These are phyloP conservation scores for Trichogramma dendrolimi DNA, from an alignment of 2,888 invertebrate genomes.

Conservation along the genomic window DNA sequence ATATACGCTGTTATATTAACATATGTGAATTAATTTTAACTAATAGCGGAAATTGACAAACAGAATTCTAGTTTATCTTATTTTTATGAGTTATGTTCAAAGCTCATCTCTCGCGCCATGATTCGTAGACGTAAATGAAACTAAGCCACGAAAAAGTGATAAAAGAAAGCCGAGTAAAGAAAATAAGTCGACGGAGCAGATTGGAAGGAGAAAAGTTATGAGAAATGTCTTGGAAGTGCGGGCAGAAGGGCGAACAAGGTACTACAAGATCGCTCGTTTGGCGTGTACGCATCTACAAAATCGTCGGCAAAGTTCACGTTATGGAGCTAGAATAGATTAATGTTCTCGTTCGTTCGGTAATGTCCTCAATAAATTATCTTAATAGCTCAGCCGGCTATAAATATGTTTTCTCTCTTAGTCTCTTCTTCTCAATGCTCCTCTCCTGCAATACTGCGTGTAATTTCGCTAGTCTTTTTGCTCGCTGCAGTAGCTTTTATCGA, in stretches of 20 bases:
- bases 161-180: not conserved
- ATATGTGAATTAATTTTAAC: too few species aligned
- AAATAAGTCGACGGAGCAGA: not conserved
- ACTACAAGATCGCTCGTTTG: constrained; percentile 43
- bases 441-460: too few species aligned
- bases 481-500: constrained; percentile 9
- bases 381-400: constrained; percentile 49
- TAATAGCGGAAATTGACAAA: too few species aligned
- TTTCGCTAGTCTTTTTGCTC: constrained; percentile 5
- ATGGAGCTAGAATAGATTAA: constrained; percentile 53
- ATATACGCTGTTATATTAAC: too few species aligned
- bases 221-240: not conserved
- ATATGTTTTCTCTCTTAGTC: constrained; percentile 46
- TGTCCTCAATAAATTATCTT: constrained; percentile 52
- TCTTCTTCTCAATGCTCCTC: constrained; percentile 22
- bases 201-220: not conserved
- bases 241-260: not conserved
- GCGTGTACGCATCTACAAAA: constrained; percentile 48
- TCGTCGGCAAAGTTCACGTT: constrained; percentile 51
- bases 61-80: too few species aligned
- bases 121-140: too few species aligned
- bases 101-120: too few species aligned
- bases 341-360: constrained; percentile 52
- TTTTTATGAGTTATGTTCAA: too few species aligned
- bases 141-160: not conserved